A percentile compares a stretch with the other conserved stretches of the same genome.
Evolutionary conservation across 2,113 vertebrate species (phyloP).

Genomic region (Aptenodytes patagonicus): DNA sequence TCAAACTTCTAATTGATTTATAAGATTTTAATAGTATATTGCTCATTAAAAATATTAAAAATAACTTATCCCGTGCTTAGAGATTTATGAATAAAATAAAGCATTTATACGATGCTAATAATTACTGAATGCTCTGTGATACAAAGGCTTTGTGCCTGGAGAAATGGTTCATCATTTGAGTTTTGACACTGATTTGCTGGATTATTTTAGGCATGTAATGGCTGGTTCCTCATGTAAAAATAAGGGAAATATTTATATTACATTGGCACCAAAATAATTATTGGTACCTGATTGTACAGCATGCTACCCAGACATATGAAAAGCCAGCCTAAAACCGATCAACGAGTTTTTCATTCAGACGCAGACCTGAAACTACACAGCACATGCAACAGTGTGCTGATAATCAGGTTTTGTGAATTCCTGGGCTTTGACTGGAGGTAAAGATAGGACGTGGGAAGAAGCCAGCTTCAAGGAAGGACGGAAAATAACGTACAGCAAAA

Average conservation of each 20-base stretch:
- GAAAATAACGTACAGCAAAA: neutral
- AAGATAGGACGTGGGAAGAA: rapidly evolving
- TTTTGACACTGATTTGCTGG: neutral
- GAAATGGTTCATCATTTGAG: neutral
- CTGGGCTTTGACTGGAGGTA: neutral
- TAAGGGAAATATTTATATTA: neutral
- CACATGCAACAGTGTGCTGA: neutral
- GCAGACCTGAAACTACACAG: neutral
- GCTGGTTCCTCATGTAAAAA: neutral
- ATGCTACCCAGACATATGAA: neutral
- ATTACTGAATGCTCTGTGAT: neutral
- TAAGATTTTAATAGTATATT: neutral
- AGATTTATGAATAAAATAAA: neutral
- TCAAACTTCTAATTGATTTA: neutral
- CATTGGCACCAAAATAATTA: neutral
- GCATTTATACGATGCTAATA: neutral
- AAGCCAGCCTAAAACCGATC: neutral
- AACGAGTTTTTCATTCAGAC: neutral
- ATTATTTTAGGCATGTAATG: neutral
- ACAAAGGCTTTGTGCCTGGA: neutral
- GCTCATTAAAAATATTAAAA: neutral
- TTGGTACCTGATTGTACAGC: neutral
- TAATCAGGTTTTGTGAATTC: neutral
- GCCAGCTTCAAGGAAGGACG: neutral
- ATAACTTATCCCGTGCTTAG: neutral